Conservation (phyloP, 2,888 invertebrate genomes). For the Trichogramma dendrolimi region DNA sequence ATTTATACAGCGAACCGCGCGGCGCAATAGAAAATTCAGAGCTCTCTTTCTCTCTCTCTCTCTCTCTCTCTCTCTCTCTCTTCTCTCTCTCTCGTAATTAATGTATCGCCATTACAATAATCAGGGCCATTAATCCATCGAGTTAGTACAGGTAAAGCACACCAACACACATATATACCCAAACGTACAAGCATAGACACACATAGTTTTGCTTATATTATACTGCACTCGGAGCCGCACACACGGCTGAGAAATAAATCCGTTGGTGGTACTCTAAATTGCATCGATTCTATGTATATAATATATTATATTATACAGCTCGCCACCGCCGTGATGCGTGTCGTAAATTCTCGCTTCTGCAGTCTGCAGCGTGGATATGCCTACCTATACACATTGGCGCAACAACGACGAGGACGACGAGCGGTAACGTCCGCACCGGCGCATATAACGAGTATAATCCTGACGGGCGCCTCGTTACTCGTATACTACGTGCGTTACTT, state of each 20-base stretch:
- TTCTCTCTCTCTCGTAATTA: slow-evolving; percentile 15
- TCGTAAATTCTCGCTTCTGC: too few species aligned
- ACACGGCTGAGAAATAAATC: slow-evolving; percentile 17
- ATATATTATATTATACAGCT: too few species aligned
- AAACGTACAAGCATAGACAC: too few species aligned
- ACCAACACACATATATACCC: slow-evolving; percentile 12
- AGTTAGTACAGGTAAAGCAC: slow-evolving; percentile 5
- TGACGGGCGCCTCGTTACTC: background rate
- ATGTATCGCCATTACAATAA: slow-evolving; percentile 11
- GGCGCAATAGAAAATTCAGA: background rate
- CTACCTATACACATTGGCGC: too few species aligned
- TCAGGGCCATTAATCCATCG: slow-evolving; percentile 11
- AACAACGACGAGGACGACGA: too few species aligned
- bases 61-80: background rate
- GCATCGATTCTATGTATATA: background rate
- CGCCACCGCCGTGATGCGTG: too few species aligned
- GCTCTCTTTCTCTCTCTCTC: background rate
- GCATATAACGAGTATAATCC: slow-evolving; percentile 2
- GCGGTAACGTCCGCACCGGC: background rate
- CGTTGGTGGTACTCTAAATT: slow-evolving; percentile 21
- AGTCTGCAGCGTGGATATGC: too few species aligned
- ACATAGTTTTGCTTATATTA: too few species aligned
- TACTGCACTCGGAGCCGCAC: too few species aligned
- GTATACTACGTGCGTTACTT: background rate
- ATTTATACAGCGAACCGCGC: too few species aligned